Conservation (phyloP, 92 coral and sea anemone genomes). For the Paragorgia papillata region DNA sequence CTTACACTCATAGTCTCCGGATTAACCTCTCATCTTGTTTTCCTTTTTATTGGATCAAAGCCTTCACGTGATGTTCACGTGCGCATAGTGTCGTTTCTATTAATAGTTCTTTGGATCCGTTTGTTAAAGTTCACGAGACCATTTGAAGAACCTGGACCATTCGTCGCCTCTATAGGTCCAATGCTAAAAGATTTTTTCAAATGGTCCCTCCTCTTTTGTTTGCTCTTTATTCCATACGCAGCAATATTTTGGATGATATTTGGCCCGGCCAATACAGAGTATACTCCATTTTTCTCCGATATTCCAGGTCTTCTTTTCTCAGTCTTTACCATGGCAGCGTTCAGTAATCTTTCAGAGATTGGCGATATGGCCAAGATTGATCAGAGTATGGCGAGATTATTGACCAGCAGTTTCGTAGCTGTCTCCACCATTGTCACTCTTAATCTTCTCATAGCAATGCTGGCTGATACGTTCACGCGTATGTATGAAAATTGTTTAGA, state of each 20-base stretch:
- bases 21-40: constrained; percentile 15
- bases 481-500: constrained; percentile 40
- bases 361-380: constrained; percentile 8
- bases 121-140: constrained; percentile 92
- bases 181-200: constrained; percentile 40
- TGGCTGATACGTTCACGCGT: constrained; percentile 38
- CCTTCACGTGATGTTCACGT: constrained; percentile 53
- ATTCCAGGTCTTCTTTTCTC: constrained; percentile 77
- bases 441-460: constrained; percentile 39
- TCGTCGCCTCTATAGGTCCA: constrained; percentile 40
- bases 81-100: constrained; percentile 74
- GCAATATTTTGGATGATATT: constrained; percentile 42
- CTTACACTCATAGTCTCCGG: constrained; percentile 12
- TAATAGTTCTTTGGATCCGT: constrained; percentile 79
- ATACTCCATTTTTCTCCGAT: constrained; percentile 61
- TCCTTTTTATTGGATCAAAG: constrained; percentile 26
- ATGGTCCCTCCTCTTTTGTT: constrained; percentile 31
- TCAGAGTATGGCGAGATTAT: constrained; percentile 18
- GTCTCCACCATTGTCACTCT: constrained; percentile 25
- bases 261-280: constrained; percentile 49
- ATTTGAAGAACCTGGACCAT: constrained; percentile 49
- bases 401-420: constrained; percentile 16
- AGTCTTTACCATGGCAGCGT: constrained; percentile 93
- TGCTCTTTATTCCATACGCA: constrained; percentile 35
- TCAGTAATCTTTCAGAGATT: constrained; percentile 23